These are phyloP conservation scores for Hiodon alosoides DNA, from an alignment of 2,113 vertebrate genomes.

Conservation along the genomic window DNA sequence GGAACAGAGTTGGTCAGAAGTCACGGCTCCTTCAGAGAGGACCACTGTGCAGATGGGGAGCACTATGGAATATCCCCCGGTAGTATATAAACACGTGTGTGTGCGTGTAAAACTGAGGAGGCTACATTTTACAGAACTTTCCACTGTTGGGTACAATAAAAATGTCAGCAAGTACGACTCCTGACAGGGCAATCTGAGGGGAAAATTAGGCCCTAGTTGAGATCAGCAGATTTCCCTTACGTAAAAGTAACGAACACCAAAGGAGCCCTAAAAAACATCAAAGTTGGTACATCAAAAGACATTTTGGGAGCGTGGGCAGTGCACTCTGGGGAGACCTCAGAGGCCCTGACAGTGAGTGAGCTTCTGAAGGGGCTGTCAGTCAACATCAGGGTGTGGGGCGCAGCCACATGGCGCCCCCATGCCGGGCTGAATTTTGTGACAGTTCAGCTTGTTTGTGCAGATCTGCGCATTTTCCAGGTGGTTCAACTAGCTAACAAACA, in stretches of 20 bases:
- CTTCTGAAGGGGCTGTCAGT: background rate
- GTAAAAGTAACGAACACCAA: no score
- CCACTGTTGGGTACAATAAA: background rate
- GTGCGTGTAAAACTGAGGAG: no score
- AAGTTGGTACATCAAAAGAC: background rate
- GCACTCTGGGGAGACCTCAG: background rate
- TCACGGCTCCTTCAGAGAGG: no score
- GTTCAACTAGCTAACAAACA: no score
- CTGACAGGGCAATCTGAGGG: background rate
- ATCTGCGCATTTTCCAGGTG: no score
- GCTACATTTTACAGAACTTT: background rate
- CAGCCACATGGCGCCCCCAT: background rate
- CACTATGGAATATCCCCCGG: no score
- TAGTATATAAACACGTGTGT: no score
- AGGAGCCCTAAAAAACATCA: background rate
- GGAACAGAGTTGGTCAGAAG: no score
- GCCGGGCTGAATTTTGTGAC: no score
- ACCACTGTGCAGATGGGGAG: no score
- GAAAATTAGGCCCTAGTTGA: background rate
- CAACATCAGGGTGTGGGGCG: background rate
- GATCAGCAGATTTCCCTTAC: background rate
- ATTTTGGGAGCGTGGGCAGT: background rate
- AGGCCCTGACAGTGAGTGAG: background rate
- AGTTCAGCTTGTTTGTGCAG: no score
- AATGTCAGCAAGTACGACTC: background rate